Evolutionary conservation across 64 coral and sea anemone genomes (phyloP), one percentile per base, ranked within the genome.

Genomic region (Acropora tenuis): DNA sequence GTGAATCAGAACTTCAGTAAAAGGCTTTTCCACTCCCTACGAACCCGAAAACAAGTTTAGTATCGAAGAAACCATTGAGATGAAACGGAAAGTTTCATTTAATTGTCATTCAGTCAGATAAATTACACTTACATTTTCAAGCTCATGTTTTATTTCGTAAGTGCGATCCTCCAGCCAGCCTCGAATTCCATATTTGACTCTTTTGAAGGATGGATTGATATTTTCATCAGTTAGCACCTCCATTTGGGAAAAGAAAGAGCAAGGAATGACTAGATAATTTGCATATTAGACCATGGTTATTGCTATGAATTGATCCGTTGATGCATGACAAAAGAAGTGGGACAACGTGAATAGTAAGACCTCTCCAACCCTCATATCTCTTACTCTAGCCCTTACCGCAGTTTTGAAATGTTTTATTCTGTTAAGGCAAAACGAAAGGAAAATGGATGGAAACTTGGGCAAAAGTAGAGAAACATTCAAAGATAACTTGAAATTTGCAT

Each of bases 131-230:
- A 92, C 91, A 6, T 48, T 74, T n/a, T 53, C 44, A 6, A 92
- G 91, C 19, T 92, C 91, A 58, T 87, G 44, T 48, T 19, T 20
- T 50, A 92, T 92, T 55, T 87, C 74, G 19, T 49, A 3, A 4
- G 73, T 41, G 2, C 91, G 82, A 53, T 43, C 41, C 18, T 67
- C 43, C 2, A 92, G 77, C 69, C 82, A 85, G 66, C 91, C 91
- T 87, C 91, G 18, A 3, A 92, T 8, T 19, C 67, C 30, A 69
- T 92, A 92, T 47, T 92, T 82, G 15, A 87, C 75, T 58, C 91
- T 92, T 52, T 80, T 80, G 84, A 75, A 92, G 1, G 91, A 74
- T 42, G 83, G 91, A 45, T 87, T 92, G 4, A 92, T 77, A 47
- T 40, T 92, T 45, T 87, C 75, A n/a, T 48, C 75, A 13, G 90